Evolutionary conservation across 1,140 invertebrate genomes (phyloP), one percentile per base, ranked within the genome.

Genomic region (Drosophila miranda): DNA sequence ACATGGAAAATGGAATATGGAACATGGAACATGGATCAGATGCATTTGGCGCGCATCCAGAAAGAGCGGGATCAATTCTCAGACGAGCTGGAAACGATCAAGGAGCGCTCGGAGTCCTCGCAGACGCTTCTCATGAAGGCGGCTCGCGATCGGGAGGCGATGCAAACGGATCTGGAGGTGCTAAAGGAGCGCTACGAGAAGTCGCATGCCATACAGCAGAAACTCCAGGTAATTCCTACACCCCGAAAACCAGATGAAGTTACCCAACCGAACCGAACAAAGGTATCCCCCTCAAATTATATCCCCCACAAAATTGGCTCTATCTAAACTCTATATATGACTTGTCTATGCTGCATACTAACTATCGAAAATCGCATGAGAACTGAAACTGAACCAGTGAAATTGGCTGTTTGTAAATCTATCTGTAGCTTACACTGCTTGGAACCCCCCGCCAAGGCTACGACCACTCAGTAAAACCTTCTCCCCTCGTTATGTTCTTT

Each of bases 101-200:
- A 96, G 76, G 96, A 98, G 90, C 93, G 95, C 51, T 91, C 95
- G 6, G 97, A 98, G 84, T 91, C 95, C 16, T 94, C 96, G 42
- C 95, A 96, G 51, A 95, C 93, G 46, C 96, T 97, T 61, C 93
- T 96, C 38, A 93, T 93, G 54, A 96, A 98, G 90, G 93, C 95
- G n/a, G 95, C 96, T 73, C 93, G 97, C 45, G 97, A 98, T 67
- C 93, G 95, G 76, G 96, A 98, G 78, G 96, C 94, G 67, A 93
- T 95, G 60, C 93, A 96, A 62, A 95, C 96, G 1, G 97, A 98
- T 91, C 91, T 97, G 48, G 96, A 98, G 57, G 93, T 97, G 7
- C 92, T 97, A 0, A 95, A 96, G 89, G 97, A 98, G 71, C 92
- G 96, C 89, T 95, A 96, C 93, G 97, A 98, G 78, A 98, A 98